Evolutionary conservation across 2,113 vertebrate species (phyloP), one percentile per base, ranked within the genome.

Genomic region (Chaenocephalus aceratus): DNA sequence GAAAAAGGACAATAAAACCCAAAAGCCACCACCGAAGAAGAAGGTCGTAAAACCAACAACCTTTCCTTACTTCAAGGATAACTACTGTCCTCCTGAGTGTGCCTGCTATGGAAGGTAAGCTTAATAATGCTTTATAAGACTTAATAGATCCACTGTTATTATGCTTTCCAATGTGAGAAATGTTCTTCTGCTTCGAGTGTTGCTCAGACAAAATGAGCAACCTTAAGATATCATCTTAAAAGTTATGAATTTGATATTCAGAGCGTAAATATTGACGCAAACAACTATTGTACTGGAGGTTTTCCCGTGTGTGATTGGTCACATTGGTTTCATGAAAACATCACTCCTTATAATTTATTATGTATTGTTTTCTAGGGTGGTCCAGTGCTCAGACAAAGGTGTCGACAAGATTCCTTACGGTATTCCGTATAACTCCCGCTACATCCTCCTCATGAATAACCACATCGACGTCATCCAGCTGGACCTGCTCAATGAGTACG

Each of bases 321-420:
- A 1, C 1, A 36, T 11, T 52, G 8, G 8, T 13, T 23, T 12
- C 14, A 44, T 44, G 21, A 14, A 30, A 30, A 4, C 30, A 30
- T 30, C 4, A 1, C 7, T 41, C 36, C 1, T 41, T 41, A 41
- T 5, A 6, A 41, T 41, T 1, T 7, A 18, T 10, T 69, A 1
- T 74, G 30, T 72, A 0, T 70, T 87, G 44, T 82, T 53, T 94
- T 94, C 15, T 83, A 93, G 91, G 88, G 77, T 93, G 70, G 86
- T 94, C 77, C 94, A 92, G 60, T 96, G 95, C 75, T 96, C 92
- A 13, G 91, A 94, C 48, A 94, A 95, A 93, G 77, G 60, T 0
- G 52, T 94, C 8, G 85, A 88, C 2, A 93, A 73, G 77, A 58
- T 93, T 15, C 89, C 92, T 7, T 91, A 95, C 18, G 91, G 93